A percentile compares a stretch with the other conserved stretches of the same genome.
Conservation (phyloP, 2,888 invertebrate genomes). For the Drosophila rubida region DNA sequence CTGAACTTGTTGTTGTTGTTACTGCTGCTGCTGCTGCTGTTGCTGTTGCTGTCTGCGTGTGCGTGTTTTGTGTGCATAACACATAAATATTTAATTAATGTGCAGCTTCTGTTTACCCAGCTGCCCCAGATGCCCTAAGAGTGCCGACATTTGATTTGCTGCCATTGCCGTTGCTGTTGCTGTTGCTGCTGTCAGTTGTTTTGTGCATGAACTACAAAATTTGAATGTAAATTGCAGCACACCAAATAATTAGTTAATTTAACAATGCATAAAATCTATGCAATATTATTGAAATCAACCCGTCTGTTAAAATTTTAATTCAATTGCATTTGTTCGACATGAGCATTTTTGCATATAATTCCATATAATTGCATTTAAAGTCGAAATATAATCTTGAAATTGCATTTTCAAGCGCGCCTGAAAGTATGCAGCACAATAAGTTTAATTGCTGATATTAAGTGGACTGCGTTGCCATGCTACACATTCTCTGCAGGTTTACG, state of each 20-base stretch:
- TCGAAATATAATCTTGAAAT: not conserved
- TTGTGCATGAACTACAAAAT: slow-evolving; percentile 34
- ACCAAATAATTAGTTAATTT: slow-evolving; percentile 59
- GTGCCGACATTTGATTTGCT: slow-evolving; percentile 50
- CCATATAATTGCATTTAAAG: slow-evolving; percentile 3
- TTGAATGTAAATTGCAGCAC: slow-evolving; percentile 51
- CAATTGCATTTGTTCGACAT: not conserved
- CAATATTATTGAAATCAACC: not conserved
- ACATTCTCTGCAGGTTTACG: not conserved
- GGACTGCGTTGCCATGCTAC: slow-evolving; percentile 27
- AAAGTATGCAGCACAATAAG: slow-evolving; percentile 33
- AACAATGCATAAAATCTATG: slow-evolving; percentile 1
- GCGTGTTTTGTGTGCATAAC: slow-evolving; percentile 34
- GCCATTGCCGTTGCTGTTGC: not conserved
- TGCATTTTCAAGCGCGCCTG: slow-evolving; percentile 1
- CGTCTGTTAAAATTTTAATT: slow-evolving; percentile 5
- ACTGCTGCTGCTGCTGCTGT: not conserved
- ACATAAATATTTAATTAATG: slow-evolving; percentile 78
- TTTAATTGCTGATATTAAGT: slow-evolving; percentile 65
- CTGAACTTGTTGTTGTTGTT: slow-evolving; percentile 2
- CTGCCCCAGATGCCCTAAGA: slow-evolving; percentile 43
- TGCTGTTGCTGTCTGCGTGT: slow-evolving; percentile 19
- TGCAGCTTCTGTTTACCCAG: slow-evolving; percentile 59
- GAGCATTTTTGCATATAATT: not conserved
- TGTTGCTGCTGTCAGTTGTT: slow-evolving; percentile 30